These are phyloP conservation scores for Pseudorhombus dupliciocellatus DNA, from an alignment of 2,113 vertebrate genomes.

Conservation along the genomic window DNA sequence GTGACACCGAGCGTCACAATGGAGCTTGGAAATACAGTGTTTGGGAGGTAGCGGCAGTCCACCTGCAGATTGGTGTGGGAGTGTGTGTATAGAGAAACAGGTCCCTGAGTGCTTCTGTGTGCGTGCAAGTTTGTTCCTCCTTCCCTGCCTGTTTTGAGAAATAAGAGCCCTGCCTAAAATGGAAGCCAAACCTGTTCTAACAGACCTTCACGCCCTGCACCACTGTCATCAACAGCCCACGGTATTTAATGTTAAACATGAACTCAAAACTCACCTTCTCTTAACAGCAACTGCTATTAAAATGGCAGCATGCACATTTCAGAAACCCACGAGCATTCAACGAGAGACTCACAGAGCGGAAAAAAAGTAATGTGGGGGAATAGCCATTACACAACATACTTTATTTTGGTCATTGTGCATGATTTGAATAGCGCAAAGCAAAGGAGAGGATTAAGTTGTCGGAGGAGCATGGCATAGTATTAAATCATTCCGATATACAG, in stretches of 20 bases:
- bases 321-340: slow-evolving; percentile 21
- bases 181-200: slow-evolving; percentile 21
- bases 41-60: slow-evolving; percentile 40
- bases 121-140: slow-evolving; percentile 10
- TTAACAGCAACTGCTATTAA: slow-evolving; percentile 11
- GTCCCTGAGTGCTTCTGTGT: slow-evolving; percentile 6
- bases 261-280: neutral
- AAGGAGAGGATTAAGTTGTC: slow-evolving; percentile 77
- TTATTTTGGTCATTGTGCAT: slow-evolving; percentile 65
- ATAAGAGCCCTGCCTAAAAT: slow-evolving; percentile 23
- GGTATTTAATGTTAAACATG: slow-evolving; percentile 2
- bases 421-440: slow-evolving; percentile 66
- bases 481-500: slow-evolving; percentile 70
- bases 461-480: slow-evolving; percentile 56
- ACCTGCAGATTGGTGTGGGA: slow-evolving; percentile 58
- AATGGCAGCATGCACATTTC: slow-evolving; percentile 1
- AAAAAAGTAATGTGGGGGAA: slow-evolving; percentile 51
- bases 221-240: neutral
- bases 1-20: slow-evolving; percentile 71
- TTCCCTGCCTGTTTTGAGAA: slow-evolving; percentile 32
- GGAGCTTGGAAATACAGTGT: slow-evolving; percentile 63
- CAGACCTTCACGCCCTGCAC: slow-evolving; percentile 1
- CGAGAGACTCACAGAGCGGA: slow-evolving; percentile 23
- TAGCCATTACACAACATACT: slow-evolving; percentile 56
- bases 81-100: neutral